Base-by-base conservation (phyloP, 2,797 vertebrate genomes). In the Okamejei kenojei region DNA sequence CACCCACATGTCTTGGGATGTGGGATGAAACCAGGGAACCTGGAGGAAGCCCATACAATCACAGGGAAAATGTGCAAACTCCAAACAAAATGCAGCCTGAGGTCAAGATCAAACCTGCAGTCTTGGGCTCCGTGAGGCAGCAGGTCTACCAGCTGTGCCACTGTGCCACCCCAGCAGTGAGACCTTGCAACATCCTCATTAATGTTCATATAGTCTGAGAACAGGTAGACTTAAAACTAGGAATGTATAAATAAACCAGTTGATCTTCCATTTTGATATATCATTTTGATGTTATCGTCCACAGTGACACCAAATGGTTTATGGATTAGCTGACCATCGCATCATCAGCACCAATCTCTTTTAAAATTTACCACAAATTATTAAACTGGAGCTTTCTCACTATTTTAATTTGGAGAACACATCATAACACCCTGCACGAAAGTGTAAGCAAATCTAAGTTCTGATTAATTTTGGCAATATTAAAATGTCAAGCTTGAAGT, bases 401-500 rank as follows among this genome's bases (percentile, higher is more conserved):
- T 15, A 91, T 23, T 92, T 92, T 54, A n/a, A 54, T 54, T 29
- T 45, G 38, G 90, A 26, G 35, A 74, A 73, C 1, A 6, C 2
- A 76, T 45, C 23, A 76, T 9, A 74, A 29, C 19, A 92, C 74
- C 11, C 38, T 7, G 5, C 38, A 17, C 9, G 45, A 90, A 92
- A 73, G 26, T 32, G 5, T 23, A 45, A 26, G 23, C 19, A 23
- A 38, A 45, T 76, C 17, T 92, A 15, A 8, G 19, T 71, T 68
- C 32, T 21, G n/a, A 35, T 90, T 54, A 76, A 54, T 29, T 73
- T 74, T 54, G 29, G 90, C 45, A 35, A 58, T 74, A 92, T 76
- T 92, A 54, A 74, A 92, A 92, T 92, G 35, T 76, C 90, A 92
- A 45, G 11, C 26, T 92, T 74, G 71, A 76, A 74, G 23, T n/a